A percentile compares a stretch with the other conserved stretches of the same genome.
phyloP scores from a whole-genome alignment of 1,140 invertebrate species.

The Stratiolaelaps scimitus region DNA sequence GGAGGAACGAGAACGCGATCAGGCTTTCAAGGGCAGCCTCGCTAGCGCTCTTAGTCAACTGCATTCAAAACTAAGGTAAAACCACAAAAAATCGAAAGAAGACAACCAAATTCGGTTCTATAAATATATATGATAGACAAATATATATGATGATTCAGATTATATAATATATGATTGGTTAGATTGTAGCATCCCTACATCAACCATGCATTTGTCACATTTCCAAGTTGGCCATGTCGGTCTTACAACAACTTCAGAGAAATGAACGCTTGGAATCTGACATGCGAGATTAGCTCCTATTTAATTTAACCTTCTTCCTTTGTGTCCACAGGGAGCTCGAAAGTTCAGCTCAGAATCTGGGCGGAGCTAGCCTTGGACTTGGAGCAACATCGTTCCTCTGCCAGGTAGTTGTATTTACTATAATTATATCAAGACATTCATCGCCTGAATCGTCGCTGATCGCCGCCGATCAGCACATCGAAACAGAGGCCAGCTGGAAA shows the following conservation, averaged over 20 bases:
- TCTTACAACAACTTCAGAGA: too few species aligned
- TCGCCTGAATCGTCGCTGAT: too few species aligned
- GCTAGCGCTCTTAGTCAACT: not conserved
- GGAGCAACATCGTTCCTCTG: conserved; percentile 6
- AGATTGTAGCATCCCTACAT: not conserved
- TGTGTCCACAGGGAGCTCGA: not conserved
- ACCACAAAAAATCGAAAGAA: too few species aligned
- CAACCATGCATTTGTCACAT: not conserved
- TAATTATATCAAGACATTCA: too few species aligned
- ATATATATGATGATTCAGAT: too few species aligned
- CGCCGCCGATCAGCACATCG: too few species aligned
- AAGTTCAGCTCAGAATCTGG: conserved; percentile 10
- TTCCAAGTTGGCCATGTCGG: too few species aligned
- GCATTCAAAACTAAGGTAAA: conserved; percentile 14
- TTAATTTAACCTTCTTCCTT: too few species aligned
- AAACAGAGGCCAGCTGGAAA: too few species aligned
- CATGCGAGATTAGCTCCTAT: too few species aligned
- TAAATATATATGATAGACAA: too few species aligned
- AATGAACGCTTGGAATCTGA: too few species aligned
- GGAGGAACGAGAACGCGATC: conserved; percentile 41
- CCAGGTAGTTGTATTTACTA: not conserved
- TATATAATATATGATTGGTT: not conserved
- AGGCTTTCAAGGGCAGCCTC: conserved; percentile 24
- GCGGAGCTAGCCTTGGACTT: not conserved
- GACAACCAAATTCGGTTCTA: not conserved